Conservation (phyloP, 2,113 vertebrate genomes). For the Scytalopus superciliaris region DNA sequence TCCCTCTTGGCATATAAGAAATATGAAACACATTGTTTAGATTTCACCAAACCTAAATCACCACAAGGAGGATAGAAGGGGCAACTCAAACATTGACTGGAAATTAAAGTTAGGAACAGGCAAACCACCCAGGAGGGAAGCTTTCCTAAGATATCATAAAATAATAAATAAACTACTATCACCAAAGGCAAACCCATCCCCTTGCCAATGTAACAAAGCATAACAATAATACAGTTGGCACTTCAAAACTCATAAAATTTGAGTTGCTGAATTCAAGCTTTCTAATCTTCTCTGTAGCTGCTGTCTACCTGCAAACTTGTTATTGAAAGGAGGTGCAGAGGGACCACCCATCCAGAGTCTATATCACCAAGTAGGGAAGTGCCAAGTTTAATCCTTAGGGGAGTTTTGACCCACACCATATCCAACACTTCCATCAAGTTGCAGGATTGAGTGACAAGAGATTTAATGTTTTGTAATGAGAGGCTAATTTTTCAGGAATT, state of each 20-base stretch:
- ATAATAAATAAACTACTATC: not conserved
- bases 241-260: not conserved
- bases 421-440: conserved; percentile 24
- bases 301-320: not conserved
- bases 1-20: conserved; percentile 35
- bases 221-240: not conserved
- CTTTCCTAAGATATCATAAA: not conserved
- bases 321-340: not conserved
- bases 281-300: not conserved
- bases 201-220: not conserved
- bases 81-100: not conserved
- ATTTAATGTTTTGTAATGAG: conserved; percentile 63
- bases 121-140: conserved; percentile 34
- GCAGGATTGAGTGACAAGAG: conserved; percentile 60
- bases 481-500: conserved; percentile 64
- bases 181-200: not conserved
- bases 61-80: not conserved
- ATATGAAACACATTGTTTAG: conserved; percentile 49
- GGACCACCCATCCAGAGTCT: conserved; percentile 26
- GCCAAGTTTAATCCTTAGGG: conserved; percentile 13
- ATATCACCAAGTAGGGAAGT: not conserved
- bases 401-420: conserved; percentile 16
- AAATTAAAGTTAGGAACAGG: not conserved
- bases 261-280: not conserved
- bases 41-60: conserved; percentile 50